These are phyloP conservation scores for Psylliodes chrysocephalus DNA, from an alignment of 2,888 invertebrate genomes.

Conservation along the genomic window DNA sequence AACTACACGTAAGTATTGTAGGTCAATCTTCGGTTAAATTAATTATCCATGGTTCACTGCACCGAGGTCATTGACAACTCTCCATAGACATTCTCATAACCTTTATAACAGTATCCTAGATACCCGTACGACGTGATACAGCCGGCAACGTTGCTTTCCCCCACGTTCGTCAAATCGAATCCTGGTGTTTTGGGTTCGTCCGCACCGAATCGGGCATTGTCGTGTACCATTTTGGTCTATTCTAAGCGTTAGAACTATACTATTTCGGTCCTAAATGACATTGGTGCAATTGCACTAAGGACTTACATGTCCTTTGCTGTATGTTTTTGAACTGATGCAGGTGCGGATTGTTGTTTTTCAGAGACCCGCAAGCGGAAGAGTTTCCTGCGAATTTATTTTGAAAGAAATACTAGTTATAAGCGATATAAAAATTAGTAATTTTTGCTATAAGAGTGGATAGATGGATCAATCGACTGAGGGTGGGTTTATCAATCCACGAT, in stretches of 20 bases:
- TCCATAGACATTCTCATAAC: background rate
- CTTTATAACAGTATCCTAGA: background rate
- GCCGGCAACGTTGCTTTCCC: slow-evolving; percentile 17
- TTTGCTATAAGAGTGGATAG: no score
- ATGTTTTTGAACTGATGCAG: slow-evolving; percentile 19
- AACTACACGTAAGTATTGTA: no score
- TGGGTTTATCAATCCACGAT: no score
- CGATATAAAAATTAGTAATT: no score
- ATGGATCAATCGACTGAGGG: no score
- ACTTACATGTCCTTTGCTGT: slow-evolving; percentile 4
- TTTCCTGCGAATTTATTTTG: no score
- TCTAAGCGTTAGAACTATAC: background rate
- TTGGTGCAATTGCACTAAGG: slow-evolving; percentile 42
- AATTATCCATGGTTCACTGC: slow-evolving; percentile 8
- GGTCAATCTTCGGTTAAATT: slow-evolving; percentile 15
- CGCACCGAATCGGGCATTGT: slow-evolving; percentile 10
- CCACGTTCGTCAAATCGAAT: slow-evolving; percentile 19
- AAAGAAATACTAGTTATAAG: no score
- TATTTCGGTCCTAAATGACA: slow-evolving; percentile 36
- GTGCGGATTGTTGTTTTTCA: no score
- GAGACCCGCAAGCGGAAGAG: no score
- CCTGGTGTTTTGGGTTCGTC: slow-evolving; percentile 11
- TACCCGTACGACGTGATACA: background rate
- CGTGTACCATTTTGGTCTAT: slow-evolving; percentile 1
- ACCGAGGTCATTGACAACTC: slow-evolving; percentile 12